Conservation (phyloP, 1,140 invertebrate species). For the Phymorhynchus buccinoides region DNA sequence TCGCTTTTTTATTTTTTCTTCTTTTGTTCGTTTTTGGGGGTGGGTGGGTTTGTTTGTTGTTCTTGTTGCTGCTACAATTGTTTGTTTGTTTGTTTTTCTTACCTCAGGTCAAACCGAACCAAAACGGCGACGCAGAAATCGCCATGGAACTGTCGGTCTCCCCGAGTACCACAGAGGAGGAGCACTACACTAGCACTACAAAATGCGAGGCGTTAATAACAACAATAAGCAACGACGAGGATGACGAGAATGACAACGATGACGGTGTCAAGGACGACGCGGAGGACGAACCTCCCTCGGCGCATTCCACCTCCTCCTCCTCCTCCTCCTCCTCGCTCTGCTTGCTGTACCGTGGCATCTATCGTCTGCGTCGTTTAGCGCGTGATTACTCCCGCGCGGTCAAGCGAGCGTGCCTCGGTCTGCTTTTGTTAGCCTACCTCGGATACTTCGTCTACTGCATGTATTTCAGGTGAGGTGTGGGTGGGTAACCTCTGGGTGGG, state of each 20-base stretch:
- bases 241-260: background rate
- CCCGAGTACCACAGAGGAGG: background rate
- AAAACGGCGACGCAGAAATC: too few relatives aligned
- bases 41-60: too few relatives aligned
- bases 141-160: too few relatives aligned
- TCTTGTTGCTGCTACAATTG: too few relatives aligned
- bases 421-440: conserved; percentile 43
- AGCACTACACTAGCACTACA: too few relatives aligned
- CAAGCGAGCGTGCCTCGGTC: background rate
- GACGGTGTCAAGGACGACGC: background rate
- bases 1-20: too few relatives aligned
- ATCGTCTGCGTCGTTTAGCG: background rate
- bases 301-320: background rate
- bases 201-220: too few relatives aligned
- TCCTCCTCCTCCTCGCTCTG: background rate
- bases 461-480: conserved; percentile 35
- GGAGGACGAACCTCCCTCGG: conserved; percentile 21
- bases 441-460: conserved; percentile 52
- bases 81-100: too few relatives aligned
- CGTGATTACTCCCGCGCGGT: background rate
- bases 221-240: too few relatives aligned
- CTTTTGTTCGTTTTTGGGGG: too few relatives aligned
- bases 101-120: too few relatives aligned
- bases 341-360: background rate
- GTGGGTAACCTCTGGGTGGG: too few relatives aligned